Conservation (phyloP, 53 echinoderm and acorn worm species). For the Stichopus horrens region DNA sequence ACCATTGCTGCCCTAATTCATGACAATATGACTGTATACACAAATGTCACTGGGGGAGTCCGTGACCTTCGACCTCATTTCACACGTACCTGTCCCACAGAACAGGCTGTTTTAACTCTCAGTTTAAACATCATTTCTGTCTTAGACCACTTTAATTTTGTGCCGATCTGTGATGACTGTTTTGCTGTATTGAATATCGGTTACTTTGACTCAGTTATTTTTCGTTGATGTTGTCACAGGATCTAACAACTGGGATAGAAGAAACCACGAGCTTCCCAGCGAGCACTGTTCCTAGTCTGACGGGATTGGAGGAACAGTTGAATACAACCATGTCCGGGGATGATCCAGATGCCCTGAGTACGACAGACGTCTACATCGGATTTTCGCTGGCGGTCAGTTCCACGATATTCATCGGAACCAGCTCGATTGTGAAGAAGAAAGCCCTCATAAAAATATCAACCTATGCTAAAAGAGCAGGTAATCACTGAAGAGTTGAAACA, state of each 20-base stretch:
- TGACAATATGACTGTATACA: too few relatives aligned
- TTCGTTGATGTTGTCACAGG: not conserved
- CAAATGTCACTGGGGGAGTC: too few relatives aligned
- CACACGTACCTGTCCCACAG: too few relatives aligned
- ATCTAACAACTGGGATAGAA: not conserved
- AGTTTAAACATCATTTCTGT: too few relatives aligned
- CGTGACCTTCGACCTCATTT: too few relatives aligned
- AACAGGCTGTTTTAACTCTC: too few relatives aligned
- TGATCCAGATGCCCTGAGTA: not conserved
- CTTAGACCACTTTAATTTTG: too few relatives aligned
- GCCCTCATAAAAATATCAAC: constrained; percentile 90
- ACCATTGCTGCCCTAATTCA: too few relatives aligned
- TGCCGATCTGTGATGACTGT: too few relatives aligned
- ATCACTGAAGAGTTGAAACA: not conserved
- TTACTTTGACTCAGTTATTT: too few relatives aligned
- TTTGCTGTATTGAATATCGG: too few relatives aligned
- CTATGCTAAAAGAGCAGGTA: constrained; percentile 92
- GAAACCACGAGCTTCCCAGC: constrained; percentile 16
- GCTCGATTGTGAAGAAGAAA: constrained; percentile 97
- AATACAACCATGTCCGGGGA: constrained; percentile 18
- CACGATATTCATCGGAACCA: constrained; percentile 92
- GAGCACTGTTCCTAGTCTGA: not conserved
- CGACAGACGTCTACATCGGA: constrained; percentile 50
- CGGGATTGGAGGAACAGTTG: not conserved
- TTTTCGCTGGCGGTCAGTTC: constrained; percentile 86